phyloP scores from a whole-genome alignment of 2,113 vertebrate species.

The Colius striatus region DNA sequence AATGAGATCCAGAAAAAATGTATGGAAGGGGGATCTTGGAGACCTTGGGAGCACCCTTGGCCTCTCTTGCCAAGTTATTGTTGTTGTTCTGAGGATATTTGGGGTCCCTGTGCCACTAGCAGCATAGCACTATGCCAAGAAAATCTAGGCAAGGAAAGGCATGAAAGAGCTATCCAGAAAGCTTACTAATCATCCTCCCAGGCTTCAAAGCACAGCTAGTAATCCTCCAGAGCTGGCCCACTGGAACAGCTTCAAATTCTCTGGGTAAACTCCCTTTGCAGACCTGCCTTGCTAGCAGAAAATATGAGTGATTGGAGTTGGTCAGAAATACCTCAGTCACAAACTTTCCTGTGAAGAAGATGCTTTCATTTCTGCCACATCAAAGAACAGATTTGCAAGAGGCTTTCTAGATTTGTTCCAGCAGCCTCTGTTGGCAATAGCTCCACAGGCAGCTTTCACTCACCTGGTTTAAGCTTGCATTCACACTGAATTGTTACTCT shows the following conservation, averaged over 20 bases:
- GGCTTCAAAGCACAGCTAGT: background rate
- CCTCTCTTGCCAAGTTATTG: background rate
- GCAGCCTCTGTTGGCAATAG: background rate
- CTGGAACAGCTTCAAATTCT: background rate
- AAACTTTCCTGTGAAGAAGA: background rate
- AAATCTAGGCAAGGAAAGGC: background rate
- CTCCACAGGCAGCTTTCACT: background rate
- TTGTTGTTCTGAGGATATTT: background rate
- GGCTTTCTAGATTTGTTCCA: background rate
- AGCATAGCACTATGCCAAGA: background rate
- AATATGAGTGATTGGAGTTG: background rate
- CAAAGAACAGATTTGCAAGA: accelerated
- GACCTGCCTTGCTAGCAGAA: background rate
- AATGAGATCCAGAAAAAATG: background rate
- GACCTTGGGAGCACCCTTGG: background rate
- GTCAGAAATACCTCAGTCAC: background rate
- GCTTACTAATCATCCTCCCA: background rate
- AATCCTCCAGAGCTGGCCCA: background rate
- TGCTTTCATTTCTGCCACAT: background rate
- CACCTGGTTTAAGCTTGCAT: background rate
- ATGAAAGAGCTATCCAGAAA: background rate
- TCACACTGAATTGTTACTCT: background rate
- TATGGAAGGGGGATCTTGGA: accelerated
- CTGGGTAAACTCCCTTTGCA: background rate
- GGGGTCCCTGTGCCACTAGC: background rate